These are phyloP conservation scores for Mamestra brassicae DNA, from an alignment of 2,888 invertebrate species.

Conservation along the genomic window DNA sequence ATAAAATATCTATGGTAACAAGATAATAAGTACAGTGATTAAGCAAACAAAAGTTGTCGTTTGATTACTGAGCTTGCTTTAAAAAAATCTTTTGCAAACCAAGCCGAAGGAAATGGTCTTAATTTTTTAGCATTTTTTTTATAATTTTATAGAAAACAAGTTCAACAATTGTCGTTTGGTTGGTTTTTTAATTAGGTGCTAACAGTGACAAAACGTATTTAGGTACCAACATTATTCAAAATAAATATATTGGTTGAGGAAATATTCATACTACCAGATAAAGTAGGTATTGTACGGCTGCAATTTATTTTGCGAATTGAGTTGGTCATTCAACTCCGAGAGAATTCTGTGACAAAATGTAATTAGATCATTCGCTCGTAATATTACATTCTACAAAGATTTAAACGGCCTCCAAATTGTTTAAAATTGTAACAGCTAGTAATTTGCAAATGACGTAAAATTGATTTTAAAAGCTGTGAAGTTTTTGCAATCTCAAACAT, in stretches of 20 bases:
- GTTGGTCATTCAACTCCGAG: slow-evolving; percentile 70
- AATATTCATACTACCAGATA: slow-evolving; percentile 14
- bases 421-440: slow-evolving; percentile 46
- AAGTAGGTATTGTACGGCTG: slow-evolving; percentile 25
- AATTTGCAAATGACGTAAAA: slow-evolving; percentile 24
- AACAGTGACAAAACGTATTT: neutral
- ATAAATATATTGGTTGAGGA: neutral
- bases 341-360: slow-evolving; percentile 65
- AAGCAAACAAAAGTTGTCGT: no score
- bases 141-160: no score
- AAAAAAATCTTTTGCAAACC: no score
- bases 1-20: no score
- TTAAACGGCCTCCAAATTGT: slow-evolving; percentile 57
- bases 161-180: neutral
- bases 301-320: slow-evolving; percentile 58
- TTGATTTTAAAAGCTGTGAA: slow-evolving; percentile 25
- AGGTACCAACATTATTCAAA: neutral
- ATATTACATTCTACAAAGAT: slow-evolving; percentile 61
- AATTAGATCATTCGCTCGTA: slow-evolving; percentile 68
- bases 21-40: no score
- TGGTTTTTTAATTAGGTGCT: neutral
- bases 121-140: no score
- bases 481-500: slow-evolving; percentile 24
- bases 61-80: no score
- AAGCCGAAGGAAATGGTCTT: no score